A percentile compares a stretch with the other conserved stretches of the same genome.
phyloP scores from a whole-genome alignment of 2,797 vertebrate species.

The Notoglanidium macrostoma region DNA sequence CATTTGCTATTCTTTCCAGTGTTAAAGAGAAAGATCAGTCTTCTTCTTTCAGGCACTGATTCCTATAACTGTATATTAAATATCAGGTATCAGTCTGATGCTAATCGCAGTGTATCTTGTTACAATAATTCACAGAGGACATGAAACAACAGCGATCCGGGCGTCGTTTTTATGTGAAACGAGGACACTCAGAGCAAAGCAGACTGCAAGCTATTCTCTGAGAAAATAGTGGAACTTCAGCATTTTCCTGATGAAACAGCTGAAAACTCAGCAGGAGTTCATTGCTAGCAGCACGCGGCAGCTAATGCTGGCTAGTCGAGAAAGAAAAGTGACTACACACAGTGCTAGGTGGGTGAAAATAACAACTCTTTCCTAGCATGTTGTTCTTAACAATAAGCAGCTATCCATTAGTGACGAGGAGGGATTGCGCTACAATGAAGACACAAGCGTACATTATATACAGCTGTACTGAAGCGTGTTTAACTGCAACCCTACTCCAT shows the following conservation, averaged over 20 bases:
- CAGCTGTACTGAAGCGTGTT: not conserved
- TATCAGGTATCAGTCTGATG: not conserved
- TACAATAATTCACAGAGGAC: not conserved
- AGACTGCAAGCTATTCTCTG: not conserved
- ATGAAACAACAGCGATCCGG: not conserved
- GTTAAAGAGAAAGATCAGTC: not conserved
- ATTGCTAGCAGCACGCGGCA: not conserved
- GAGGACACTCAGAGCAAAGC: too few species aligned
- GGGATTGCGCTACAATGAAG: not conserved
- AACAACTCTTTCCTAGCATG: not conserved
- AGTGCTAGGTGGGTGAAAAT: not conserved
- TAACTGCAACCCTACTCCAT: not conserved
- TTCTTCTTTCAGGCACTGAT: not conserved
- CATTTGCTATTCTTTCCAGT: not conserved
- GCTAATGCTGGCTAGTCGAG: not conserved
- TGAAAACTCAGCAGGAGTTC: not conserved
- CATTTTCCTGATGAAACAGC: not conserved
- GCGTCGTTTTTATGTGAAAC: not conserved
- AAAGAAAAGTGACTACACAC: not conserved
- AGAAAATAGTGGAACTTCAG: not conserved
- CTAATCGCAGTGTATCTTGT: not conserved
- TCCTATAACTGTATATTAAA: not conserved
- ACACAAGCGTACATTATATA: not conserved
- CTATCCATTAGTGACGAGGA: not conserved
- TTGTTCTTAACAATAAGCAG: not conserved